These are phyloP conservation scores for Tachina lurida DNA, from an alignment of 2,888 invertebrate genomes.

Conservation along the genomic window DNA sequence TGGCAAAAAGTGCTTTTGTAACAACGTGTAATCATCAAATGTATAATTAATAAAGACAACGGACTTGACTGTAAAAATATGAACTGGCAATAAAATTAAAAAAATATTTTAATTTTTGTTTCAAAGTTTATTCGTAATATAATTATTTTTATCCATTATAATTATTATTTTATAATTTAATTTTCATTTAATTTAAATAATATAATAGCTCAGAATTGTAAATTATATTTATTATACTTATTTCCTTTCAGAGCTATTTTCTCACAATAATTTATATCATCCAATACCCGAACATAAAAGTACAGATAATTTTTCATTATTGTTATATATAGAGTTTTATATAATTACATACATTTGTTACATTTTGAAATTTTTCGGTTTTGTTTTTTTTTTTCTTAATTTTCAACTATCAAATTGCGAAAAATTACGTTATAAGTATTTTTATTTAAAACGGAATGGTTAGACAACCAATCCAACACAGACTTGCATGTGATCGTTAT, in stretches of 20 bases:
- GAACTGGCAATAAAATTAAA: no score
- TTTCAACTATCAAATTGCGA: slow-evolving; percentile 54
- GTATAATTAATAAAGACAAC: no score
- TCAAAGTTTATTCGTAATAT: slow-evolving; percentile 59
- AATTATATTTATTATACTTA: slow-evolving; percentile 39
- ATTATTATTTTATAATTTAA: slow-evolving; percentile 6
- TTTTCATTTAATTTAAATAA: slow-evolving; percentile 42
- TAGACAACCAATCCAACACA: slow-evolving; percentile 36
- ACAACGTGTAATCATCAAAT: no score
- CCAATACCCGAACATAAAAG: slow-evolving; percentile 59
- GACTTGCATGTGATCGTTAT: slow-evolving; percentile 23
- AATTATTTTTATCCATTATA: slow-evolving; percentile 50
- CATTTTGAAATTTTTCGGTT: slow-evolving; percentile 23
- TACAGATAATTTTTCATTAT: slow-evolving; percentile 25
- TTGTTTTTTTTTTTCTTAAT: slow-evolving; percentile 34
- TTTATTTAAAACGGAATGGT: slow-evolving; percentile 26
- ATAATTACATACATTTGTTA: slow-evolving; percentile 57
- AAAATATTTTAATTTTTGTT: slow-evolving; percentile 20
- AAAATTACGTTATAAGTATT: slow-evolving; percentile 20
- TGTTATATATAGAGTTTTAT: slow-evolving; percentile 42
- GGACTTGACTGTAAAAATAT: no score
- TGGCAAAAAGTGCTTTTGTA: no score
- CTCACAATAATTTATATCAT: slow-evolving; percentile 51
- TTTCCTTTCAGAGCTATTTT: slow-evolving; percentile 49
- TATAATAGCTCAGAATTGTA: slow-evolving; percentile 51